Evolutionary conservation across 2,113 vertebrate genomes (phyloP), one percentile per base, ranked within the genome.

Genomic region (Anoura caudifer): DNA sequence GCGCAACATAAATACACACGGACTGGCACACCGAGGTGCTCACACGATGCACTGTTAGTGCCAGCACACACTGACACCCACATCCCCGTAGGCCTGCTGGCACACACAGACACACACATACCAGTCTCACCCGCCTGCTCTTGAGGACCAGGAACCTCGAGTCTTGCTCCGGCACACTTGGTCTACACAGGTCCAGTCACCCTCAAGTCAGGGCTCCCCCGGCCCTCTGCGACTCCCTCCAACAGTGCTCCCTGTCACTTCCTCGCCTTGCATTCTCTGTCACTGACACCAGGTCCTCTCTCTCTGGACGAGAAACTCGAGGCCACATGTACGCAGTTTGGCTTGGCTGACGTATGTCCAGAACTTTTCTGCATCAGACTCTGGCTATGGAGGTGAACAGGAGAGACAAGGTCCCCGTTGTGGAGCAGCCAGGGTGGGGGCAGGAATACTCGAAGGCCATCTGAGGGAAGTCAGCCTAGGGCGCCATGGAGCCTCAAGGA

Each of bases 401-500:
- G 5, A 33, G 50, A n/a, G 45, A 17, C 20, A 12, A 2, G 54
- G 43, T 31, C 84, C 28, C 38, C 17, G 1, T 0, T 8, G 22
- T 0, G 15, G 56, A 56, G 63, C 65, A 85, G 67, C 13, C 63
- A 33, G 28, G 31, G 45, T 6, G 2, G 6, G 41, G 59, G 16
- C 20, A 31, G 3, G 31, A 5, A 12, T 4, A 43, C 7, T 65
- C 59, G 26, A 73, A 80, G 38, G 43, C 43, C 47, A 26, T 10
- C 31, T 2, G 7, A 77, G 47, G 56, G n/a, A 14, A 63, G 56
- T 1, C 56, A 76, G 70, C 47, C 38, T 0, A 10, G 75, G 69
- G 87, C 1, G 0, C 15, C 56, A 10, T 0, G 2, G 59, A 33
- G 19, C 54, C 17, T 45, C 52, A 4, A 3, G 43, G 54, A 90